Evolutionary conservation across 2,113 vertebrate species (phyloP), one percentile per base, ranked within the genome.

Genomic region (Alligator mississippiensis): DNA sequence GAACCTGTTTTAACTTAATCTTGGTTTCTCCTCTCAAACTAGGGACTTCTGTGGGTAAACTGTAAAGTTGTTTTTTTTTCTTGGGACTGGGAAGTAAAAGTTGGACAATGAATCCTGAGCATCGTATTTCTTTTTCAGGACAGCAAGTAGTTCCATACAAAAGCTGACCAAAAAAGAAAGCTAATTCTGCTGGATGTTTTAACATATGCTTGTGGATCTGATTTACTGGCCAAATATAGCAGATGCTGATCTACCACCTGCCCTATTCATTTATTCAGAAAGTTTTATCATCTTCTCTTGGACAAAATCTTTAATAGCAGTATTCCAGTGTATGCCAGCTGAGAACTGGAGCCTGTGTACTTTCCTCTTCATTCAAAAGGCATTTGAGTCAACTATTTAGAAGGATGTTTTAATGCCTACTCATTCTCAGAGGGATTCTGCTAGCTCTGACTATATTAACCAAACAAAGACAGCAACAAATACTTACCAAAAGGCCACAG

Each of bases 1-100:
- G 86, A 94, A 92, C 96, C 95, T 96, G 91, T 84, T 96, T 96
- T 96, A 96, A 94, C 94, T 89, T 80, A 97, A 95, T 96, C 94
- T 93, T 96, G 94, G 93, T 92, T 95, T 94, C 87, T 91, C 95
- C 91, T 87, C 54, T 84, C 55, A 86, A 85, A 88, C 89, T 96
- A 94, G 96, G 96, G 96, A 92, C 95, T 95, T 88, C 93, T 94
- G 55, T 72, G 85, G 78, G 94, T 88, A 89, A 84, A 60, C 88
- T 47, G 47, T 47, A 47, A 47, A 47, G 47, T 47, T 34, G 4
- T 34, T 34, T 34, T 47, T 47, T 38, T 47, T 47, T 47, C 47
- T 47, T 47, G 47, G 83, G 89, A 89, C 80, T 90, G 95, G 78
- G 94, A 88, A 97, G 47, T 59, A 19, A 82, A 54, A 83, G 62